Evolutionary conservation across 2,888 invertebrate species (phyloP).

Genomic region (Cataglyphis altisquamis): DNA sequence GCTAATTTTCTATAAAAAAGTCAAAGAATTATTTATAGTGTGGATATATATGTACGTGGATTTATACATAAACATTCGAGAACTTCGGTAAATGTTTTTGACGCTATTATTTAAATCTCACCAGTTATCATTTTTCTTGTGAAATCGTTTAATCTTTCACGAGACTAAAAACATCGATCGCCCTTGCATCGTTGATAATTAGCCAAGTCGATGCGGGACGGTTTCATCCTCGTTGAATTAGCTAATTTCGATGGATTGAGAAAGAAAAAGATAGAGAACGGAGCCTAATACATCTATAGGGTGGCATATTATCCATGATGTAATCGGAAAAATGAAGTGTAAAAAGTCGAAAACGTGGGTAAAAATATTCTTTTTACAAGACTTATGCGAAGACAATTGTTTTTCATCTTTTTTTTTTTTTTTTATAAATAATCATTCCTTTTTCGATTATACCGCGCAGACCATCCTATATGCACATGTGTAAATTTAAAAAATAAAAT

Average conservation of each 20-base stretch:
- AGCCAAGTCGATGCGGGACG: constrained; percentile 59
- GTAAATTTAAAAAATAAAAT: neutral
- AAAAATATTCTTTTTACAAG: neutral
- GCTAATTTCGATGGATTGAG: constrained; percentile 75
- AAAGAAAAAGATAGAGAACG: constrained; percentile 21
- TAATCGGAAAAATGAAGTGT: neutral
- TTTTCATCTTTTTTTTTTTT: neutral
- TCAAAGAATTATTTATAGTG: neutral
- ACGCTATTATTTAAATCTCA: neutral
- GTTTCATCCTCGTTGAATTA: constrained; percentile 68
- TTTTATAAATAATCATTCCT: neutral
- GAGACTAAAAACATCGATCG: constrained; percentile 31
- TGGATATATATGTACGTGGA: neutral
- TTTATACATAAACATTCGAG: neutral
- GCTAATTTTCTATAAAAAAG: neutral
- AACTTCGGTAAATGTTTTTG: neutral
- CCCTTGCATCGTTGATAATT: constrained; percentile 59
- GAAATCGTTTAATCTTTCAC: constrained; percentile 26
- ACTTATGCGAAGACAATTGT: neutral
- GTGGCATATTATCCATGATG: constrained; percentile 1
- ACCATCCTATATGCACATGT: neutral
- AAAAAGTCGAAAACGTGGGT: neutral
- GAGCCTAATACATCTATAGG: constrained; percentile 45
- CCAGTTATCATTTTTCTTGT: neutral
- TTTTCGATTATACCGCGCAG: neutral